A percentile compares a stretch with the other conserved stretches of the same genome.
phyloP scores from a whole-genome alignment of 2,797 vertebrate species.

The Crenichthys baileyi region DNA sequence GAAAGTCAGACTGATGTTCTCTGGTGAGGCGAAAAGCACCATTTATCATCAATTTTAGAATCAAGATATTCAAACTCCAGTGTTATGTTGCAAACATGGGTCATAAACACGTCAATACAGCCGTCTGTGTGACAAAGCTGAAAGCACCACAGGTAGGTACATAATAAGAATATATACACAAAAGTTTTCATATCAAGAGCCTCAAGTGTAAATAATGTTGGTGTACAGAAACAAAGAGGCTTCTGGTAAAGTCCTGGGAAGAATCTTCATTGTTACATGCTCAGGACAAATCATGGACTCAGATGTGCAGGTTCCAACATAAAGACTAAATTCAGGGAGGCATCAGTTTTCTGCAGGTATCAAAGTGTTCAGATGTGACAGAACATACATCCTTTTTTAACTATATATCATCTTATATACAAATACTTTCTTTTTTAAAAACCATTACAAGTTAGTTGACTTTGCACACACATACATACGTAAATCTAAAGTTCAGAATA shows the following conservation, averaged over 20 bases:
- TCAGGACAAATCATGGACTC: conserved; percentile 47
- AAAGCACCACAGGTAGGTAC: conserved; percentile 76
- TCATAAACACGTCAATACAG: conserved; percentile 70
- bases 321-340: conserved; percentile 40
- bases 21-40: conserved; percentile 82
- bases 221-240: conserved; percentile 40
- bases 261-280: conserved; percentile 63
- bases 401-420: conserved; percentile 73
- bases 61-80: conserved; percentile 71
- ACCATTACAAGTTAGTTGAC: conserved; percentile 49
- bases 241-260: conserved; percentile 26
- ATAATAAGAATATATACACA: conserved; percentile 63
- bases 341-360: conserved; percentile 40
- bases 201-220: conserved; percentile 33
- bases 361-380: conserved; percentile 59
- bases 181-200: conserved; percentile 55
- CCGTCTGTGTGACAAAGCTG: conserved; percentile 62
- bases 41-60: conserved; percentile 81
- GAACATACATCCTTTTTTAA: conserved; percentile 58
- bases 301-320: conserved; percentile 49
- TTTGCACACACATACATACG: conserved; percentile 35
- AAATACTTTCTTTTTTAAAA: conserved; percentile 54
- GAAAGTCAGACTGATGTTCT: conserved; percentile 51
- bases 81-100: conserved; percentile 69
- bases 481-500: conserved; percentile 41